These are phyloP conservation scores for Dinoponera quadriceps DNA, from an alignment of 1,140 invertebrate species.

Conservation along the genomic window DNA sequence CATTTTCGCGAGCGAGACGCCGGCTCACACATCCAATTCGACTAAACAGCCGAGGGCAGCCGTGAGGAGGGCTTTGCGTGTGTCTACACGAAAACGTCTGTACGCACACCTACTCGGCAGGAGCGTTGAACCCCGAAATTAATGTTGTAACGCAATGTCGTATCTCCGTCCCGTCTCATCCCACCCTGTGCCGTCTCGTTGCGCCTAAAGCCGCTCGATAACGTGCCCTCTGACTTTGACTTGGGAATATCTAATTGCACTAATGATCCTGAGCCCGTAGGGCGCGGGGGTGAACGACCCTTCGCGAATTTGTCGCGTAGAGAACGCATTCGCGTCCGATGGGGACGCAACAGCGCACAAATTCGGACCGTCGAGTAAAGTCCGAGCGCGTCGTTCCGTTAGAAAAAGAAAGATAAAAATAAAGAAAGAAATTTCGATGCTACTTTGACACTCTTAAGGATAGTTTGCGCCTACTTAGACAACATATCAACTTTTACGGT, in stretches of 20 bases:
- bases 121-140: conserved; percentile 80
- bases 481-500: too few relatives aligned
- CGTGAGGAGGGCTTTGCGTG: conserved; percentile 67
- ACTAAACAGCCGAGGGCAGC: conserved; percentile 36
- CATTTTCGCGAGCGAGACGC: conserved; percentile 39
- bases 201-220: conserved; percentile 66
- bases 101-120: conserved; percentile 65
- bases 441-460: too few relatives aligned
- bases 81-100: conserved; percentile 68
- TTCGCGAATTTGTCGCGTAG: conserved; percentile 48
- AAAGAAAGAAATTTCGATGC: too few relatives aligned
- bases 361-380: background rate
- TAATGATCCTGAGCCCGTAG: conserved; percentile 61
- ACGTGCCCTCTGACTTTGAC: conserved; percentile 64
- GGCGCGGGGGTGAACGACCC: conserved; percentile 66
- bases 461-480: too few relatives aligned
- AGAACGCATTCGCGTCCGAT: conserved; percentile 45
- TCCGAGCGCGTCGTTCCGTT: too few relatives aligned
- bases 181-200: conserved; percentile 53
- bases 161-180: conserved; percentile 61
- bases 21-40: conserved; percentile 11
- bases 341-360: conserved; percentile 12
- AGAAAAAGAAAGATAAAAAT: too few relatives aligned
- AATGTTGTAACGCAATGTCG: conserved; percentile 71
- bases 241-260: conserved; percentile 68